phyloP scores from a whole-genome alignment of 1,140 invertebrate species.

The Aethina tumida region DNA sequence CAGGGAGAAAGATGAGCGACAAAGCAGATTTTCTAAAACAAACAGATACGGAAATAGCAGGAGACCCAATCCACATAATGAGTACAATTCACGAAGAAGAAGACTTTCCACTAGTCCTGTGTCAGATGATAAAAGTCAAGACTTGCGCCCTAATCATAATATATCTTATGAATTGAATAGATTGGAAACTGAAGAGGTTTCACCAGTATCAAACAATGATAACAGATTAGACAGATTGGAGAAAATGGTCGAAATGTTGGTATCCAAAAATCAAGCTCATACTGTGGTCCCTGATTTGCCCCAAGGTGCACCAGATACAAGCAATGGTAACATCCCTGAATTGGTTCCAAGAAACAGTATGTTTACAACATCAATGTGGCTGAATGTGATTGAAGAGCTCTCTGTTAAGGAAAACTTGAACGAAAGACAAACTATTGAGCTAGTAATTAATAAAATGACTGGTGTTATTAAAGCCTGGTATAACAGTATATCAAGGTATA shows the following conservation, averaged over 20 bases:
- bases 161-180: no score
- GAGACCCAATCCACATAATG: no score
- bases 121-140: no score
- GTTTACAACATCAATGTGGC: constrained; percentile 23
- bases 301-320: constrained; percentile 1
- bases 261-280: constrained; percentile 2
- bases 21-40: no score
- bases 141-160: no score
- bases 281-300: constrained; percentile 5
- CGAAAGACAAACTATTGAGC: constrained; percentile 19
- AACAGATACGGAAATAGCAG: no score
- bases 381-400: constrained; percentile 21
- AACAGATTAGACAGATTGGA: constrained; percentile 22
- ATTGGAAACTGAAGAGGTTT: no score
- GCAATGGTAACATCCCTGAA: constrained; percentile 11
- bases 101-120: no score
- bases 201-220: no score
- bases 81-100: no score
- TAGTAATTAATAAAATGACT: constrained; percentile 20
- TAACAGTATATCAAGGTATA: constrained; percentile 18
- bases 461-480: constrained; percentile 25
- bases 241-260: constrained; percentile 20
- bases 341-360: constrained; percentile 15
- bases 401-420: constrained; percentile 18
- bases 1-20: no score